Evolutionary conservation across 2,113 vertebrate species (phyloP).

Genomic region (Pleuronectes platessa): DNA sequence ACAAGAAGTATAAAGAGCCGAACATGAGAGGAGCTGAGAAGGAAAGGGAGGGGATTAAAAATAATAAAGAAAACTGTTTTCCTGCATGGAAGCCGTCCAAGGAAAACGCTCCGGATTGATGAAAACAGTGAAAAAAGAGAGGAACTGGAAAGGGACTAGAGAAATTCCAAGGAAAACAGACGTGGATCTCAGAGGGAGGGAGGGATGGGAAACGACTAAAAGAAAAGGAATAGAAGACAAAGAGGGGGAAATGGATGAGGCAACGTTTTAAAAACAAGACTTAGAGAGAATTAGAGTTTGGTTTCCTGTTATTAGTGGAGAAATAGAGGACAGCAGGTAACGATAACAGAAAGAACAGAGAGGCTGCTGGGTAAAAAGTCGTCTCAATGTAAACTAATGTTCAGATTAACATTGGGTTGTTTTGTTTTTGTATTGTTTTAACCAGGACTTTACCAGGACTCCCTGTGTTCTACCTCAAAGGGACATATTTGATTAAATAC

Average conservation of each 20-base stretch:
- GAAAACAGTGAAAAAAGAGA: constrained; percentile 31
- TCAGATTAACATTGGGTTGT: no score
- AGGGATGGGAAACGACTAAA: constrained; percentile 30
- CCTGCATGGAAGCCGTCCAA: constrained; percentile 49
- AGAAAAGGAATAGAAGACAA: background rate
- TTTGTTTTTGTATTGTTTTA: no score
- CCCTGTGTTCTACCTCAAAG: no score
- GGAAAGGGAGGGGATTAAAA: background rate
- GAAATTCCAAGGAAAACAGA: constrained; percentile 65
- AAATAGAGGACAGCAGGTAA: constrained; percentile 12
- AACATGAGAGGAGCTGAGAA: constrained; percentile 2
- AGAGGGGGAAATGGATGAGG: background rate
- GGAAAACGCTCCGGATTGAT: constrained; percentile 56
- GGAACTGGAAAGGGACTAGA: constrained; percentile 15
- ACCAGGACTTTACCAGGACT: no score
- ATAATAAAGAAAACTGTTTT: constrained; percentile 32
- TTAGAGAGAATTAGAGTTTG: background rate
- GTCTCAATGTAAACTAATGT: no score
- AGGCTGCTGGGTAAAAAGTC: no score
- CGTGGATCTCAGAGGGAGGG: background rate
- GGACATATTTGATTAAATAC: no score
- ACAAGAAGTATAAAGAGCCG: constrained; percentile 8
- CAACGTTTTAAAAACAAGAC: background rate
- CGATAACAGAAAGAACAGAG: constrained; percentile 18
- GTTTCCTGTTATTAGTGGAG: constrained; percentile 24